phyloP scores from a whole-genome alignment of 2,113 vertebrate genomes.

The Chlamydotis undulata region DNA sequence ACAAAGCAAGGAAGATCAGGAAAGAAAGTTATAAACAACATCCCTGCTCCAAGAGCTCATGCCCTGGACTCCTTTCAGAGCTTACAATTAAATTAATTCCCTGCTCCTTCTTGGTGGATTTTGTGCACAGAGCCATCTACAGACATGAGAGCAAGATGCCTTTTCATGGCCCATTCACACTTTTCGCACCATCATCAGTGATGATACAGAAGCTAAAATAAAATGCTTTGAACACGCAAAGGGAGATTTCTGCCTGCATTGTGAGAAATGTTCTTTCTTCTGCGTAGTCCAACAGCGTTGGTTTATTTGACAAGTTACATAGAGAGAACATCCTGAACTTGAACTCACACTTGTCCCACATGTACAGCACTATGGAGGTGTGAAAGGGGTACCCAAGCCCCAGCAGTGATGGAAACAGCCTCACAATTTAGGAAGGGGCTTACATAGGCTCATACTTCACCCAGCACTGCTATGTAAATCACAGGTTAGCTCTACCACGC shows the following conservation, averaged over 20 bases:
- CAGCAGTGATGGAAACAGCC: background rate
- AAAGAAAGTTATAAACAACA: background rate
- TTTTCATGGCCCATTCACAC: accelerated
- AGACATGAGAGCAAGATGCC: too few relatives aligned
- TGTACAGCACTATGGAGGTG: background rate
- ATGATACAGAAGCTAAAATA: background rate
- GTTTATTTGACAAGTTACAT: background rate
- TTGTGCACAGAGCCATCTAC: too few relatives aligned
- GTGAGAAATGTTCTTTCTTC: background rate
- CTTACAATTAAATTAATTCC: background rate
- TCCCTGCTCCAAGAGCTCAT: background rate
- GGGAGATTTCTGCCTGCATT: background rate
- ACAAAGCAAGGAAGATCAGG: background rate
- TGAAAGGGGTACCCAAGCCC: background rate
- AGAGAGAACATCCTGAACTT: background rate
- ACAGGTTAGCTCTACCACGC: background rate
- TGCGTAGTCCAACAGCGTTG: background rate
- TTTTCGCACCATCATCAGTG: background rate
- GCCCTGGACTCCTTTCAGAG: background rate
- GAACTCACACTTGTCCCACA: background rate
- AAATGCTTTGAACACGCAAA: background rate
- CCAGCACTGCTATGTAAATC: background rate
- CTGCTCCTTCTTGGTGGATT: background rate
- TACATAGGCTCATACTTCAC: background rate
- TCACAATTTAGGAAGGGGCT: background rate